phyloP scores from a whole-genome alignment of 2,113 vertebrate genomes.

The Echinops telfairi region DNA sequence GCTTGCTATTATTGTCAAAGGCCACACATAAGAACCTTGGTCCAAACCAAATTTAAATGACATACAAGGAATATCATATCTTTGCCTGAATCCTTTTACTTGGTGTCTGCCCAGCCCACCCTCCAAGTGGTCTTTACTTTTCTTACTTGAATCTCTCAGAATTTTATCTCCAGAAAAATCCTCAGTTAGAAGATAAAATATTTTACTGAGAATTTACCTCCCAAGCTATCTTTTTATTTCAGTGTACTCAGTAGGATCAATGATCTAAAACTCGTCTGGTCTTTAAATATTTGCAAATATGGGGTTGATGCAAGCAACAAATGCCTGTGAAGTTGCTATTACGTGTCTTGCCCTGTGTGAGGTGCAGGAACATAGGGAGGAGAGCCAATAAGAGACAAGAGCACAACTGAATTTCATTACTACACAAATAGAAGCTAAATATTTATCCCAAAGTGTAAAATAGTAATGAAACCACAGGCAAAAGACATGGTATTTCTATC shows the following conservation, averaged over 20 bases:
- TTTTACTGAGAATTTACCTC: background rate
- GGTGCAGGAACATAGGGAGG: background rate
- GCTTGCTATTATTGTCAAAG: background rate
- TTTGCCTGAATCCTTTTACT: background rate
- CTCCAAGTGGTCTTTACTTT: background rate
- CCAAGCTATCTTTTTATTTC: background rate
- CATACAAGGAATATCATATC: background rate
- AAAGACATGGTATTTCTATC: background rate
- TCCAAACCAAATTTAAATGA: background rate
- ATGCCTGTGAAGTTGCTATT: background rate
- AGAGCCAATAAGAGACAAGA: background rate
- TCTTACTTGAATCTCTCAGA: background rate
- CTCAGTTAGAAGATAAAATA: background rate
- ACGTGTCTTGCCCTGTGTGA: background rate
- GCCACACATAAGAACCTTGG: background rate
- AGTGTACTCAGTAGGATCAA: background rate
- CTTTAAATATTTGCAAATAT: background rate
- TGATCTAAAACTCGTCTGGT: background rate
- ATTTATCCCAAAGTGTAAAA: background rate
- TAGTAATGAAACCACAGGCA: background rate
- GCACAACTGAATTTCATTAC: background rate
- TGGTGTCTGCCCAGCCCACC: rapidly evolving
- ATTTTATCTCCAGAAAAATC: slow-evolving; percentile 8
- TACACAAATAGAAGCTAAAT: background rate
- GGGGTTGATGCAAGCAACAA: background rate